Evolutionary conservation across 2,797 vertebrate species (phyloP), one percentile per base, ranked within the genome.

Genomic region (Schizothorax lantsangensis): DNA sequence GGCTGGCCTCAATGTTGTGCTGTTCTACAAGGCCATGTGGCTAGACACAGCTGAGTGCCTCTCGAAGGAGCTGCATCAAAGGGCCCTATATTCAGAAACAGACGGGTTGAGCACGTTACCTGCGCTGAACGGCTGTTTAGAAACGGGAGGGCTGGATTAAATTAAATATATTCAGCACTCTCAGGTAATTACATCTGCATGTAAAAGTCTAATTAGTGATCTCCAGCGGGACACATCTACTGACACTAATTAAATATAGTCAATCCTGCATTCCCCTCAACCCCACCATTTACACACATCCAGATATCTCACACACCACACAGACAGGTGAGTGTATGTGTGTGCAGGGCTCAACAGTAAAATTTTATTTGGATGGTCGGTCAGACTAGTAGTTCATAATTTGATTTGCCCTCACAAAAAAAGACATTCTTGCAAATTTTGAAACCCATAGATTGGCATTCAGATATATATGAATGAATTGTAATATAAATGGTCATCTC

Each of bases 131-230:
- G 59, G 57, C 47, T 82, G 84, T 92, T 92, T 90, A 87, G 90
- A 90, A 91, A 93, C 92, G 91, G 87, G 92, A 92, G 92, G 91
- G 85, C 91, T 86, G 86, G 89, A 92, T 94, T 94, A 95, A 93
- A 94, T 94, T 91, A 95, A 94, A 95, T 90, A 88, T 93, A 92
- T 93, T 93, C 92, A 92, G 92, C 91, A 89, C 94, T 92, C 93
- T 93, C 93, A 95, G 94, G 93, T 97, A 97, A 98, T 97, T 97
- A 97, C 94, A 96, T 95, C 93, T 96, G 95, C 95, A 95, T 95
- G 95, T 96, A 97, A 96, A 97, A 97, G 96, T 94, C 94, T 97
- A 97, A 97, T 98, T 97, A 97, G 94, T 95, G 94, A 93, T 95
- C 96, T 97, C 96, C 94, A 92, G 92, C 93, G 96, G 95, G 96